phyloP scores from a whole-genome alignment of 2,113 vertebrate species.

The Edolisoma coerulescens region DNA sequence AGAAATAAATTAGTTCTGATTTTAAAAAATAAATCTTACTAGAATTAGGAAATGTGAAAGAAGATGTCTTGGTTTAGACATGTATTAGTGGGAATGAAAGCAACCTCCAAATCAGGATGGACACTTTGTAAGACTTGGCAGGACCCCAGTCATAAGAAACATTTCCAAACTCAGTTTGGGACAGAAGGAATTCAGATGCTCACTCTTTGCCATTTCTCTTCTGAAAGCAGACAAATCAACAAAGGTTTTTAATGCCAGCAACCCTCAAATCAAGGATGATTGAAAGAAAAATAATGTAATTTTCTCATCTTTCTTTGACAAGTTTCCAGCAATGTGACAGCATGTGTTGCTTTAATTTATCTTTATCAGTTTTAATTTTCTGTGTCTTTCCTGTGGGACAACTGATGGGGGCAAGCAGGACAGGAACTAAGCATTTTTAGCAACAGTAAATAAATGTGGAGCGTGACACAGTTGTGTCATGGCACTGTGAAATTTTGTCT shows the following conservation, averaged over 20 bases:
- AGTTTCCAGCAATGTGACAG: neutral
- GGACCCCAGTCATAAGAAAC: neutral
- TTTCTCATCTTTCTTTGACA: slow-evolving; percentile 31
- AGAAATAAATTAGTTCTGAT: neutral
- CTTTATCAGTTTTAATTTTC: slow-evolving; percentile 37
- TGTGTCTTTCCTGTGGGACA: neutral
- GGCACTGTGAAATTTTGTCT: slow-evolving; percentile 14
- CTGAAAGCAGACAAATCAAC: slow-evolving; percentile 17
- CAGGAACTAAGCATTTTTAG: slow-evolving; percentile 9
- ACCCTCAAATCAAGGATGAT: slow-evolving; percentile 32
- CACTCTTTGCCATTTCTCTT: neutral
- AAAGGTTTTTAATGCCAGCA: slow-evolving; percentile 33
- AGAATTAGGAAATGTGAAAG: neutral
- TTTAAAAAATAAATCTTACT: neutral
- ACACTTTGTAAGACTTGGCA: neutral
- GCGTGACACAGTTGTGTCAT: slow-evolving; percentile 16
- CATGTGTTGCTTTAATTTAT: slow-evolving; percentile 25
- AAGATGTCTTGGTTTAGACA: neutral
- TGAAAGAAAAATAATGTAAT: slow-evolving; percentile 39
- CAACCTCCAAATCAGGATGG: neutral
- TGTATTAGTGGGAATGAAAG: neutral
- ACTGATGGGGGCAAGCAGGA: neutral
- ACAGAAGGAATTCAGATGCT: slow-evolving; percentile 27
- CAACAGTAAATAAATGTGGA: neutral
- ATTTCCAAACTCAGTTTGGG: neutral